Percentiles rank a stretch among this genome's conserved stretches.
Conservation (phyloP, 2,888 invertebrate genomes). For the Nebria brevicollis region DNA sequence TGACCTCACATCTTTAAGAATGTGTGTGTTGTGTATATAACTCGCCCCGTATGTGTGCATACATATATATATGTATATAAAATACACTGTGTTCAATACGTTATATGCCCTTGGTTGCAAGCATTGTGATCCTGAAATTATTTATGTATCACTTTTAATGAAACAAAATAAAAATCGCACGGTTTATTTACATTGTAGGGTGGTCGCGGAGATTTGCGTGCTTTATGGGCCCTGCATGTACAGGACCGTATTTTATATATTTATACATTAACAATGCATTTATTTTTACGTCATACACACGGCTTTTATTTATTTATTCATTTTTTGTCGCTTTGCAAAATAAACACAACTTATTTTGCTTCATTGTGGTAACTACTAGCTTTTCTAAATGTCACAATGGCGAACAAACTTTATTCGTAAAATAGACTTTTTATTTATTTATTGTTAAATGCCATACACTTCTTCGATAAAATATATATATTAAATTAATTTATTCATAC, state of each 20-base stretch:
- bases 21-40: conserved; percentile 10
- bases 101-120: conserved; percentile 25
- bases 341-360: not conserved
- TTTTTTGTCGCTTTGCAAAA: not conserved
- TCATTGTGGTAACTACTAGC: not conserved
- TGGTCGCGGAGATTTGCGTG: conserved; percentile 23
- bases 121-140: conserved; percentile 47
- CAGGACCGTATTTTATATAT: conserved; percentile 12
- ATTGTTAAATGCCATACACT: too few relatives aligned
- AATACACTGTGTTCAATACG: conserved; percentile 43
- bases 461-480: too few relatives aligned
- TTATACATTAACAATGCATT: not conserved
- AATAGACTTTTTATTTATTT: too few relatives aligned
- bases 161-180: conserved; percentile 42
- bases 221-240: conserved; percentile 12
- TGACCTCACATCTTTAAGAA: conserved; percentile 3
- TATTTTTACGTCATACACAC: not conserved
- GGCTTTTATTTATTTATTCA: not conserved
- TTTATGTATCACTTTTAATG: conserved; percentile 47
- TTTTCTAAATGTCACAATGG: too few relatives aligned
- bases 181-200: conserved; percentile 13
- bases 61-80: conserved; percentile 25
- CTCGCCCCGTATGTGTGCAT: not conserved
- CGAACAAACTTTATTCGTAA: too few relatives aligned
- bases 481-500: too few relatives aligned